These are phyloP conservation scores for Danio tinwini DNA, from an alignment of 2,797 vertebrate genomes.

Conservation along the genomic window DNA sequence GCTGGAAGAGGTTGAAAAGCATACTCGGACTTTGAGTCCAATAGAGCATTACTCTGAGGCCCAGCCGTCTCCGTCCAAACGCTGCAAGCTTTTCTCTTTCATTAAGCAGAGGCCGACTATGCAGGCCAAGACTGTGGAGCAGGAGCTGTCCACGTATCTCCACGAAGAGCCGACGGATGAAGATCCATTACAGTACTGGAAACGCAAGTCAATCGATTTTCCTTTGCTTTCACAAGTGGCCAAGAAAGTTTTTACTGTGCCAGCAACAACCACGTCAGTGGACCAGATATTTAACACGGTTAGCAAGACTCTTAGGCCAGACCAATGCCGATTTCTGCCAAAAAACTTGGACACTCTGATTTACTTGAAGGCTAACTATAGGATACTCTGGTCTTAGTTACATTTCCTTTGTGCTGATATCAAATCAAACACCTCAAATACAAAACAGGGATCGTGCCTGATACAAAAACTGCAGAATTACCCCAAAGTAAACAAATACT, in stretches of 20 bases:
- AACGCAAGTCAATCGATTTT: slow-evolving; percentile 82
- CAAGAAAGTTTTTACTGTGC: slow-evolving; percentile 80
- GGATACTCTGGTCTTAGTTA: slow-evolving; percentile 78
- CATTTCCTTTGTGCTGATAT: slow-evolving; percentile 25
- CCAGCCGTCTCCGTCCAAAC: slow-evolving; percentile 74
- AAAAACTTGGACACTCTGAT: slow-evolving; percentile 83
- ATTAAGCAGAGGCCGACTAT: slow-evolving; percentile 82
- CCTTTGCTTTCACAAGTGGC: slow-evolving; percentile 81
- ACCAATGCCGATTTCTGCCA: slow-evolving; percentile 73
- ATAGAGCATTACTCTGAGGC: slow-evolving; percentile 70
- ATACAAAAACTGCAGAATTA: slow-evolving; percentile 48
- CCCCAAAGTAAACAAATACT: slow-evolving; percentile 58
- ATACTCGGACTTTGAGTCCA: slow-evolving; percentile 67
- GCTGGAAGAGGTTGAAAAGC: slow-evolving; percentile 79
- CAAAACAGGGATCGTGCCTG: slow-evolving; percentile 60
- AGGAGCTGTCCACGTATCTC: slow-evolving; percentile 80
- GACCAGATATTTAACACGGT: slow-evolving; percentile 78
- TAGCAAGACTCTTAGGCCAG: slow-evolving; percentile 68
- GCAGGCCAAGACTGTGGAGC: slow-evolving; percentile 82
- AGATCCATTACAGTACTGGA: slow-evolving; percentile 84
- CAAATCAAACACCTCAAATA: slow-evolving; percentile 37
- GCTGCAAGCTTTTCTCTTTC: slow-evolving; percentile 83
- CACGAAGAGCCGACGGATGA: slow-evolving; percentile 83
- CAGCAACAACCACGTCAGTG: slow-evolving; percentile 77
- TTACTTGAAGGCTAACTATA: slow-evolving; percentile 83